Conservation (phyloP, 2,888 invertebrate genomes). For the Oxycera nigricornis region DNA sequence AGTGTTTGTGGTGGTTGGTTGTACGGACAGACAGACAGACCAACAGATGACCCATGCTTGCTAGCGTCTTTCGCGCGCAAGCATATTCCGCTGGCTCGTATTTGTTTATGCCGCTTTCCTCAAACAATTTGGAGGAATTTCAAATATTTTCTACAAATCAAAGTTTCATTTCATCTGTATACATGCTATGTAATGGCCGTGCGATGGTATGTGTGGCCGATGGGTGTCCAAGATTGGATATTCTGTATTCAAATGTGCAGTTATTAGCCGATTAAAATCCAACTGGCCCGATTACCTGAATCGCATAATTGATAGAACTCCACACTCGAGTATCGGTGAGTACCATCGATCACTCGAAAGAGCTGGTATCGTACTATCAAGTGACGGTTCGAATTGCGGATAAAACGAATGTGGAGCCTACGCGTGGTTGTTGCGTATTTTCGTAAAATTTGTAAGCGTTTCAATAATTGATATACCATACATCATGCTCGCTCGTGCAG, state of each 20-base stretch:
- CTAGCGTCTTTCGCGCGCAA: conserved; percentile 3
- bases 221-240: background rate
- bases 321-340: background rate
- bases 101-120: conserved; percentile 42
- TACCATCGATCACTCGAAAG: background rate
- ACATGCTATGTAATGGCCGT: background rate
- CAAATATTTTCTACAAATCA: conserved; percentile 44
- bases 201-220: background rate
- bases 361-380: background rate
- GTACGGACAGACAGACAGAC: too few species aligned
- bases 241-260: conserved; percentile 7
- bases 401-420: too few species aligned
- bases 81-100: conserved; percentile 23
- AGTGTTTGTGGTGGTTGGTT: too few species aligned
- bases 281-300: conserved; percentile 31
- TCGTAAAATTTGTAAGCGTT: too few species aligned
- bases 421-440: too few species aligned
- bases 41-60: background rate
- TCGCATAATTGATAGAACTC: conserved; percentile 20
- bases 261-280: conserved; percentile 26
- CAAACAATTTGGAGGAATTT: conserved; percentile 43
- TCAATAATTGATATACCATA: too few species aligned
- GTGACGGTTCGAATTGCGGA: too few species aligned
- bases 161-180: conserved; percentile 26
- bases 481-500: too few species aligned